Evolutionary conservation across 2,113 vertebrate genomes (phyloP), one percentile per base, ranked within the genome.

Genomic region (Saimiri boliviensis): DNA sequence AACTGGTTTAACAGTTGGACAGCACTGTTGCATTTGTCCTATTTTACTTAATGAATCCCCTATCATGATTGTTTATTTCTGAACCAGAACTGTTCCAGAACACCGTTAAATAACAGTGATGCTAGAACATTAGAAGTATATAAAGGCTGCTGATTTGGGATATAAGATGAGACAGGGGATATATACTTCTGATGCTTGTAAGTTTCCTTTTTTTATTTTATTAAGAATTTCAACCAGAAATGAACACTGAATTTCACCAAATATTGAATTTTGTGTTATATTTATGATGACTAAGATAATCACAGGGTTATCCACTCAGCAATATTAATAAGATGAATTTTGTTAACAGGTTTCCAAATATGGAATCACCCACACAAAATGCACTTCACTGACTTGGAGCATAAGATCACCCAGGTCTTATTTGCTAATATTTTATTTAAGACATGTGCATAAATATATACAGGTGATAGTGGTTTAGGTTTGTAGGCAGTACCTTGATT

Each of bases 201-300:
- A 45, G n/a, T 47, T 71, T 86, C 47, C 49, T 89, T 93, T 83
- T 56, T 35, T 89, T 30, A 56, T 89, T 89, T 86, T 84, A 94
- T 76, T 81, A 93, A 86, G 45, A 91, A 87, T 71, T 63, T 70
- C 87, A 91, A 77, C 42, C 49, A 83, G 71, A 95, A 87, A 90
- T 70, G 16, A 95, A 60, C 23, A 86, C n/a, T 83, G 20, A 90
- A 54, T 45, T 86, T 30, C 52, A 21, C 49, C 66, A 42, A 66
- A 80, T 66, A 93, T 0, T 89, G 86, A 85, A 86, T 87, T 91
- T 60, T 82, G 58, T 83, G 49, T 90, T 86, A 82, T 8, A 77
- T 42, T 74, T 92, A 91, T 25, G 91, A 94, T 37, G 54, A 93
- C 11, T 87, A 40, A 91, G 6, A 91, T 68, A 87, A 93, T 42